A percentile compares a stretch with the other conserved stretches of the same genome.
Conservation (phyloP, 2,888 invertebrate genomes). For the Hirudinaria manillensis region DNA sequence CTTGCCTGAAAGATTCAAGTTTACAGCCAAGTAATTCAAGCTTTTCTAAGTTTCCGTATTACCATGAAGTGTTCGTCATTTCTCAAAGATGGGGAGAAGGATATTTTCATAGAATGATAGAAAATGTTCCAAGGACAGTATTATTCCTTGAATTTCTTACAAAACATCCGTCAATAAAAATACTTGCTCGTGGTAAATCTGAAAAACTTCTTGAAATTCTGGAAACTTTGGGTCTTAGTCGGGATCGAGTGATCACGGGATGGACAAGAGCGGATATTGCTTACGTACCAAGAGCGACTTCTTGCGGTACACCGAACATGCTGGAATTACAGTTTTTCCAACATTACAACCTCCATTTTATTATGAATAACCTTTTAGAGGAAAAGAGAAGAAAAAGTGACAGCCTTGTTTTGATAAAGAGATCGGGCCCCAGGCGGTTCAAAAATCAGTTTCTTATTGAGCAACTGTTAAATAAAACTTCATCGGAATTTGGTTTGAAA, state of each 20-base stretch:
- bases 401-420: conserved; percentile 31
- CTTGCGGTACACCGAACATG: conserved; percentile 37
- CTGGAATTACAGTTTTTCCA: conserved; percentile 35
- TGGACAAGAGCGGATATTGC: conserved; percentile 34
- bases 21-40: background rate
- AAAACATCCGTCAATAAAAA: conserved; percentile 31
- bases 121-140: conserved; percentile 37
- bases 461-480: background rate
- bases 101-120: conserved; percentile 38
- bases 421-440: conserved; percentile 30
- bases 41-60: conserved; percentile 17
- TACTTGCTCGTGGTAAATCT: conserved; percentile 33
- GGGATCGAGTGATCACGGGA: conserved; percentile 35
- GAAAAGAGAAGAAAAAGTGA: background rate
- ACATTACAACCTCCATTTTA: background rate
- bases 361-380: background rate
- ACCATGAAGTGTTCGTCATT: conserved; percentile 39
- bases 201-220: conserved; percentile 33
- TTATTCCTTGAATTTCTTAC: conserved; percentile 37
- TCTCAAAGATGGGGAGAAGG: conserved; percentile 38
- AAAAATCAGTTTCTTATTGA: conserved; percentile 26
- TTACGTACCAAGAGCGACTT: conserved; percentile 37
- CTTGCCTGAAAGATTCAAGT: background rate
- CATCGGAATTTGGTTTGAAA: background rate
- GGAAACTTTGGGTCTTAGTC: conserved; percentile 33